Conservation (phyloP, 2,113 vertebrate species). For the Nerophis ophidion region DNA sequence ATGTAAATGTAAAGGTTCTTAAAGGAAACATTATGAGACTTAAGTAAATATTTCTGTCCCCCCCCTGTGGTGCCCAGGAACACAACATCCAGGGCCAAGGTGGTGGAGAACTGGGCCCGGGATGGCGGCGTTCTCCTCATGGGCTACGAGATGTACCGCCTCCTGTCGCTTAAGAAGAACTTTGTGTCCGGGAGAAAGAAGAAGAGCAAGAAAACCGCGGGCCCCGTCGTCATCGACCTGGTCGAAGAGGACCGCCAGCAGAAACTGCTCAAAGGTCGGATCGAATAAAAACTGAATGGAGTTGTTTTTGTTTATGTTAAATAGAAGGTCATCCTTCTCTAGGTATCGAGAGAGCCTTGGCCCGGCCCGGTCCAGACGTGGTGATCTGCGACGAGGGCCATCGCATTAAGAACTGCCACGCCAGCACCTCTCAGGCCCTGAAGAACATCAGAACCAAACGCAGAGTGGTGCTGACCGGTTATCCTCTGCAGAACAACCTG, state of each 20-base stretch:
- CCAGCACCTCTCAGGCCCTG: conserved; percentile 94
- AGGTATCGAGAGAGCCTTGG: conserved; percentile 93
- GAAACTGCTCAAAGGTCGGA: conserved; percentile 86
- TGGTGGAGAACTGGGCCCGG: conserved; percentile 85
- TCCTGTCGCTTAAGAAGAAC: conserved; percentile 94
- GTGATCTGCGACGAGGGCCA: conserved; percentile 98
- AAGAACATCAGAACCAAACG: conserved; percentile 92
- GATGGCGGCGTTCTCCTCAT: conserved; percentile 91
- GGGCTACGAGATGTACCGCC: conserved; percentile 97
- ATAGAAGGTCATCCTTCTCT: background rate
- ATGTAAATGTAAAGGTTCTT: background rate
- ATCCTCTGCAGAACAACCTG: conserved; percentile 97
- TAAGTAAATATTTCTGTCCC: conserved; percentile 1
- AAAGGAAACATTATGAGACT: background rate
- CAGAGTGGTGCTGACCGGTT: conserved; percentile 91
- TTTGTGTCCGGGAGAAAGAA: conserved; percentile 86
- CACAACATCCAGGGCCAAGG: conserved; percentile 83
- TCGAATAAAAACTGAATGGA: background rate
- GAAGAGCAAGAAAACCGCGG: conserved; percentile 84
- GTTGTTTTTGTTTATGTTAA: background rate
- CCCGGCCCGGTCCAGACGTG: conserved; percentile 91
- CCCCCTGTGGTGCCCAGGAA: conserved; percentile 68
- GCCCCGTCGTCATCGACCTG: conserved; percentile 84
- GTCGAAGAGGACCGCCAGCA: conserved; percentile 93
- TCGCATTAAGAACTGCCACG: conserved; percentile 98